Evolutionary conservation across 2,888 invertebrate species (phyloP).

Genomic region (Brachyopa scutellaris): DNA sequence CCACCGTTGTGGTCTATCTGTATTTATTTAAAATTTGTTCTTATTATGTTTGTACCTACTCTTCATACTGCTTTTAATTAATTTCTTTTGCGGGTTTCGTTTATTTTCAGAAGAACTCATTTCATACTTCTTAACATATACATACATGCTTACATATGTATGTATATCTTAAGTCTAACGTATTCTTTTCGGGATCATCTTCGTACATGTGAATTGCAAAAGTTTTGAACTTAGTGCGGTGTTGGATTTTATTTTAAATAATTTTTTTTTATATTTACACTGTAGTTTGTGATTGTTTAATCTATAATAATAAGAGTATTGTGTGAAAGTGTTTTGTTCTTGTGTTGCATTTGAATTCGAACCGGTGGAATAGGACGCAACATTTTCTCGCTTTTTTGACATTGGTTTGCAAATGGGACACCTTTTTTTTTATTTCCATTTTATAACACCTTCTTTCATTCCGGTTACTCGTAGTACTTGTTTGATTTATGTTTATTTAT

Average conservation of each 20-base stretch:
- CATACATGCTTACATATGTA: too few relatives aligned
- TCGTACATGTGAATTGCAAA: constrained; percentile 8
- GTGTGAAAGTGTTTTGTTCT: constrained; percentile 62
- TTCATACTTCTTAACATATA: not conserved
- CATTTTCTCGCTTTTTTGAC: constrained; percentile 66
- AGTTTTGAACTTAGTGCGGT: constrained; percentile 52
- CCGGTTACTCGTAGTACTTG: constrained; percentile 30
- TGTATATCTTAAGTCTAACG: constrained; percentile 22
- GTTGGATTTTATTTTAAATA: constrained; percentile 41
- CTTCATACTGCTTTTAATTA: constrained; percentile 24
- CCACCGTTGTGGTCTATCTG: too few relatives aligned
- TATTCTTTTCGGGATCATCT: constrained; percentile 6
- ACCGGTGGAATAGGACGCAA: constrained; percentile 58
- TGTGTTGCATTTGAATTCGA: constrained; percentile 35
- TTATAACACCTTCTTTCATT: constrained; percentile 5
- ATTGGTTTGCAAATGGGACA: constrained; percentile 31
- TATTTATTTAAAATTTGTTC: too few relatives aligned
- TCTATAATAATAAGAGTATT: constrained; percentile 8
- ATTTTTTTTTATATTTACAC: not conserved
- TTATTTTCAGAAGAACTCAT: constrained; percentile 62
- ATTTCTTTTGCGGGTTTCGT: constrained; percentile 52
- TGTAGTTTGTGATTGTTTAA: constrained; percentile 29
- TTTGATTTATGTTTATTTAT: constrained; percentile 25
- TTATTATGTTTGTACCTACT: too few relatives aligned
- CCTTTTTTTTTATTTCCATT: not conserved